phyloP scores from a whole-genome alignment of 2,797 vertebrate genomes.

The Eidolon dupreanum region DNA sequence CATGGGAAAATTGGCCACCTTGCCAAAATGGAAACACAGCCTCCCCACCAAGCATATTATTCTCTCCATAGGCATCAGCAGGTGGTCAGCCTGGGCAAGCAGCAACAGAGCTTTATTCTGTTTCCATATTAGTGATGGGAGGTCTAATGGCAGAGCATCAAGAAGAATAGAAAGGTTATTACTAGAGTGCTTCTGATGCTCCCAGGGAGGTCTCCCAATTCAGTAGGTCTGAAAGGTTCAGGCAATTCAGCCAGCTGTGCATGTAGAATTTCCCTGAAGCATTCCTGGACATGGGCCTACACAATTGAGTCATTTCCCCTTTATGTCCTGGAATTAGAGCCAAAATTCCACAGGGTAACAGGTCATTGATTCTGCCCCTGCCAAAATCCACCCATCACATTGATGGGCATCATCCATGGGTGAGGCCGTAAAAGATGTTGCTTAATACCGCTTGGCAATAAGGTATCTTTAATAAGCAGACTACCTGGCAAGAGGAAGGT shows the following conservation, averaged over 20 bases:
- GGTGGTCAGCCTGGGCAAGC: neutral
- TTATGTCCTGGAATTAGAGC: neutral
- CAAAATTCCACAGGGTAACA: constrained; percentile 32
- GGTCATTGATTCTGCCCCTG: neutral
- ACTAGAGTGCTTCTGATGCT: neutral
- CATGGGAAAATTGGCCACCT: neutral
- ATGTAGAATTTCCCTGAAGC: neutral
- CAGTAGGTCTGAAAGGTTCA: neutral
- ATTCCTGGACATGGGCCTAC: neutral
- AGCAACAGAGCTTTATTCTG: neutral
- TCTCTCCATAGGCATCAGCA: neutral
- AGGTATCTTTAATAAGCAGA: neutral
- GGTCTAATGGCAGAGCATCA: neutral
- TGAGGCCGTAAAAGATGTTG: neutral
- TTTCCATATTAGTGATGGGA: constrained; percentile 13
- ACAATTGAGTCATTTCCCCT: constrained; percentile 20
- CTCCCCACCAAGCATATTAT: neutral
- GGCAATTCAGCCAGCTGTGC: neutral
- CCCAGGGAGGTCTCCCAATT: constrained; percentile 1
- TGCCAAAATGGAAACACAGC: constrained; percentile 1
- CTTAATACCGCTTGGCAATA: neutral
- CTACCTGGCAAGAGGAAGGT: neutral
- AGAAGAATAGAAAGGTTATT: constrained; percentile 21
- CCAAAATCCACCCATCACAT: neutral
- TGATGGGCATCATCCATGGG: neutral